These are phyloP conservation scores for Gastrophryne carolinensis DNA, from an alignment of 2,797 vertebrate genomes.

Conservation along the genomic window DNA sequence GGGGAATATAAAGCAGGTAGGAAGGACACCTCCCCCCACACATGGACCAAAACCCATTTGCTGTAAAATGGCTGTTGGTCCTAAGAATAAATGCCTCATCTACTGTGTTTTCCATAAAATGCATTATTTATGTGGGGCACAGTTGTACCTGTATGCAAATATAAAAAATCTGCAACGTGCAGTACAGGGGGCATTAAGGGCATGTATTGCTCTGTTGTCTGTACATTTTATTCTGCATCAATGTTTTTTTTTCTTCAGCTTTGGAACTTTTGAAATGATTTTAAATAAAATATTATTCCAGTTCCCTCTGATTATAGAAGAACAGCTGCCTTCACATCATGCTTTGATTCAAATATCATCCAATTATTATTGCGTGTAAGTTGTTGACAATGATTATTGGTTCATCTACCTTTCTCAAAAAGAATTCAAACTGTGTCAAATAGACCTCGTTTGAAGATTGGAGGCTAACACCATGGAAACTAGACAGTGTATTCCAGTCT, in stretches of 20 bases:
- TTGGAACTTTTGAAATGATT: neutral
- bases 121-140: neutral
- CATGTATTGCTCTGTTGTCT: neutral
- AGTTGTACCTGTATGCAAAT: neutral
- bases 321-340: constrained; percentile 1
- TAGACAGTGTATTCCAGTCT: constrained; percentile 58
- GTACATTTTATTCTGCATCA: neutral
- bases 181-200: neutral
- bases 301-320: neutral
- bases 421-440: constrained; percentile 58
- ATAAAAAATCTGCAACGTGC: neutral
- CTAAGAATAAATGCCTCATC: neutral
- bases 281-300: constrained; percentile 9
- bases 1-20: no score
- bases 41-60: no score
- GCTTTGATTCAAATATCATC: constrained; percentile 4
- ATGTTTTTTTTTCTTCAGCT: neutral
- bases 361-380: constrained; percentile 23
- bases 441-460: constrained; percentile 53
- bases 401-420: constrained; percentile 52
- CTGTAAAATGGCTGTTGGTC: no score
- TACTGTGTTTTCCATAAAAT: neutral
- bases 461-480: constrained; percentile 66
- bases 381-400: constrained; percentile 61
- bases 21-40: no score